These are phyloP conservation scores for Amiota communis DNA, from an alignment of 2,888 invertebrate genomes.

Conservation along the genomic window DNA sequence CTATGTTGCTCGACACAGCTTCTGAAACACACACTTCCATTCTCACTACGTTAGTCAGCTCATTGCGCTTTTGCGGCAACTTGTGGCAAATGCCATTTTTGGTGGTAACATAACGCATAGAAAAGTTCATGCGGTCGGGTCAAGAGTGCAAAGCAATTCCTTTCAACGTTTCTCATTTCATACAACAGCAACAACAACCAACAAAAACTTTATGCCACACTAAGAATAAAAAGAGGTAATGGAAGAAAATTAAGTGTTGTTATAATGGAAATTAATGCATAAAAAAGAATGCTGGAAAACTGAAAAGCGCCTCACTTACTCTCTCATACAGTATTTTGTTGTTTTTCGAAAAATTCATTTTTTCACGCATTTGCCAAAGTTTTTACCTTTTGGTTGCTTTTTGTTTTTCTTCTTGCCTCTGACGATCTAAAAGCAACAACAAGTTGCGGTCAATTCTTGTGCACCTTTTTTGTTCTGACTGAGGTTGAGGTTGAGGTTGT, in stretches of 20 bases:
- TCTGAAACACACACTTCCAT: neutral
- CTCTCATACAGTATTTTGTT: neutral
- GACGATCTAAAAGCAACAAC: neutral
- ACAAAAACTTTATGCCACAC: too few relatives aligned
- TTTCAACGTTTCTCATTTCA: neutral
- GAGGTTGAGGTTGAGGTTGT: neutral
- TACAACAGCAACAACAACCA: conserved; percentile 23
- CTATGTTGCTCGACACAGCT: neutral
- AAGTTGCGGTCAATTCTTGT: conserved; percentile 28
- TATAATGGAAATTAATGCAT: conserved; percentile 26
- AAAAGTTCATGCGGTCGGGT: conserved; percentile 38
- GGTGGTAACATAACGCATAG: conserved; percentile 40
- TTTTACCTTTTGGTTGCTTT: conserved; percentile 32
- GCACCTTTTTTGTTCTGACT: conserved; percentile 1
- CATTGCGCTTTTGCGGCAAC: conserved; percentile 33
- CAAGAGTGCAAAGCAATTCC: conserved; percentile 27
- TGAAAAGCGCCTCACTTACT: too few relatives aligned
- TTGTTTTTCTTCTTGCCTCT: conserved; percentile 27
- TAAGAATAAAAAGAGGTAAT: conserved; percentile 29
- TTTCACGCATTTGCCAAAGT: conserved; percentile 23
- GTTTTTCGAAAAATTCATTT: conserved; percentile 27
- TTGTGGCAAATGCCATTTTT: conserved; percentile 42
- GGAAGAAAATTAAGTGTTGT: conserved; percentile 2
- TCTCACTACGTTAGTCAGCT: conserved; percentile 2
- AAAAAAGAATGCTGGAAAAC: neutral